Base-by-base conservation (phyloP, 2,113 vertebrate species). In the Thymallus thymallus region DNA sequence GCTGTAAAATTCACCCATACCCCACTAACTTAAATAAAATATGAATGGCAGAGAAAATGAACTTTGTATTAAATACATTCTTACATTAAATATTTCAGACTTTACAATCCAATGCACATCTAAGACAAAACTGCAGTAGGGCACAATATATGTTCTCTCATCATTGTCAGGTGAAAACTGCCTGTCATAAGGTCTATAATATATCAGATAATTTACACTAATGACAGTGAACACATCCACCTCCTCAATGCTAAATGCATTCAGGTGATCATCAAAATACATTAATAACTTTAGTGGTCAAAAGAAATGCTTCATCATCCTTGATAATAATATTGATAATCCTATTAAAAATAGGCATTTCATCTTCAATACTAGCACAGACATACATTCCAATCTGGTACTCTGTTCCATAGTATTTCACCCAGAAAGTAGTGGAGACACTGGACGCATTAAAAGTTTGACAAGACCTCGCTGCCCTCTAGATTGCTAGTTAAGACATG, bases 231-330 rank as follows among this genome's bases (percentile, higher is more conserved):
- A n/a, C n/a, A n/a, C n/a, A n/a, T n/a, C n/a, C n/a, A n/a, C n/a
- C n/a, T n/a, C n/a, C n/a, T n/a, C n/a, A n/a, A n/a, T n/a, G n/a
- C n/a, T n/a, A n/a, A n/a, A n/a, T n/a, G n/a, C 81, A 78, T 78
- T 71, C 0, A 81, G 45, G 5, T 74, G 70, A 70, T 84, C 80
- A 76, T 79, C n/a, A n/a, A n/a, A n/a, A n/a, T n/a, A n/a, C n/a
- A n/a, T n/a, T n/a, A n/a, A n/a, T n/a, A n/a, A n/a, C n/a, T n/a
- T n/a, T n/a, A n/a, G n/a, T n/a, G n/a, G n/a, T n/a, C n/a, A n/a
- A n/a, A n/a, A n/a, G n/a, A n/a, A n/a, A n/a, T n/a, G n/a, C n/a
- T n/a, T n/a, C n/a, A n/a, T n/a, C n/a, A n/a, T n/a, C n/a, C n/a
- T n/a, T n/a, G n/a, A n/a, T n/a, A n/a, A n/a, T n/a, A n/a, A n/a